Percentiles rank a stretch among this genome's conserved stretches.
phyloP scores from a whole-genome alignment of 2,113 vertebrate genomes.

The Psittacus erithacus region DNA sequence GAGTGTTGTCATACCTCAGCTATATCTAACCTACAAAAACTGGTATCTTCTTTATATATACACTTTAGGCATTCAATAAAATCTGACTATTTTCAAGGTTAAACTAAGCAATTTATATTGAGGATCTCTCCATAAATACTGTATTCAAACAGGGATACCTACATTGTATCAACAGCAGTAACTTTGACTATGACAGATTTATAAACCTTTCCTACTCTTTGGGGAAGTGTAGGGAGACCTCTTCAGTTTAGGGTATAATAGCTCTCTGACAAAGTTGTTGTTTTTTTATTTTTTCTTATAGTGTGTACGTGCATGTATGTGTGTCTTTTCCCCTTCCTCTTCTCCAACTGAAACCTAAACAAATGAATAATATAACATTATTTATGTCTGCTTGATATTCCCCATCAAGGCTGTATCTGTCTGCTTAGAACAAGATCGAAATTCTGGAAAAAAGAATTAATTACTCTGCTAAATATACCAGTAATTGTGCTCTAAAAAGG shows the following conservation, averaged over 20 bases:
- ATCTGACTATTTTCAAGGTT: slow-evolving; percentile 2
- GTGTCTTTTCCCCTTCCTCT: background rate
- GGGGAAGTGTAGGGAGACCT: background rate
- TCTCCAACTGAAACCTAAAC: background rate
- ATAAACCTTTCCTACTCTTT: slow-evolving; percentile 7
- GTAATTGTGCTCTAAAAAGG: slow-evolving; percentile 10
- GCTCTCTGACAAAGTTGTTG: background rate
- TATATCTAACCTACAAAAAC: background rate
- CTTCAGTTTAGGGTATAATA: background rate
- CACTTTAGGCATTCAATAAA: background rate
- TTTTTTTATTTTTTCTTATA: background rate
- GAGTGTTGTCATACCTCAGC: background rate
- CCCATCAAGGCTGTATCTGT: background rate
- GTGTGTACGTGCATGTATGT: background rate
- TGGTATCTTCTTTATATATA: background rate
- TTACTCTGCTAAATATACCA: background rate
- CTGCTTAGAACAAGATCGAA: background rate
- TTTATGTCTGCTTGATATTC: background rate
- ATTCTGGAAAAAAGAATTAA: background rate
- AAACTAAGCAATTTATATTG: slow-evolving; percentile 14
- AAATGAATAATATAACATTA: background rate
- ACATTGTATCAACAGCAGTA: background rate
- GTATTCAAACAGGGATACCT: background rate
- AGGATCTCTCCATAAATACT: slow-evolving; percentile 10
- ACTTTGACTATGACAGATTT: slow-evolving; percentile 24